Base-by-base conservation (phyloP, 2,888 invertebrate species). In the Mythimna albipuncta region DNA sequence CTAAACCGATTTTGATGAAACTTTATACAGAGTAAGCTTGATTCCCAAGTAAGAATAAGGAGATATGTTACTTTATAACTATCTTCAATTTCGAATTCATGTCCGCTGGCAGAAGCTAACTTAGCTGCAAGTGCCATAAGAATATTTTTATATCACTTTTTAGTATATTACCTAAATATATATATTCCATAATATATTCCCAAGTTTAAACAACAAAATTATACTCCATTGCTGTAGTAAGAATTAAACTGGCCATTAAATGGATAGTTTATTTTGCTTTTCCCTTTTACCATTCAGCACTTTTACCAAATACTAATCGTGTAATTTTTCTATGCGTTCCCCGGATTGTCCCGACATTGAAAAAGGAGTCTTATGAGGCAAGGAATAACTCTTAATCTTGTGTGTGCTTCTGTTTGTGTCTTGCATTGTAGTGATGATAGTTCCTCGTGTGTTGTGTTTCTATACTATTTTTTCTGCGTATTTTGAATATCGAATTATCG, bases 361-460 rank as follows among this genome's bases (percentile, higher is more conserved):
- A 81, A 91, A 94, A 97, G 97, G 97, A 97, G 97, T 97, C 96
- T 97, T 88, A 97, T 97, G 96, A 97, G 97, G 97, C 97, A 97
- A 97, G 97, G 85, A 88, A 77, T 79, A 84, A 86, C 83, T 85
- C 81, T 82, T 82, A 85, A 79, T 86, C 88, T 77, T 85, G 83
- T 87, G 82, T 85, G 70, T 55, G 84, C 79, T 85, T 87, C 67
- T 82, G 86, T 86, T 80, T 87, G 86, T 83, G 57, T 82, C 74
- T 71, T 84, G 65, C 84, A 81, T 81, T 77, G 83, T 85, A 82
- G 83, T 71, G 26, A 41, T 57, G 44, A 69, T 69, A 65, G 59
- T 54, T 6, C 57, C 21, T 74, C 70, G 71, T 75, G 75, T 74
- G 47, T 47, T 69, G 79, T 84, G 77, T 83, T 80, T 83, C 72